A percentile compares a stretch with the other conserved stretches of the same genome.
These are phyloP conservation scores for Cyprinodon tularosa DNA, from an alignment of 2,113 vertebrate species.

Conservation along the genomic window DNA sequence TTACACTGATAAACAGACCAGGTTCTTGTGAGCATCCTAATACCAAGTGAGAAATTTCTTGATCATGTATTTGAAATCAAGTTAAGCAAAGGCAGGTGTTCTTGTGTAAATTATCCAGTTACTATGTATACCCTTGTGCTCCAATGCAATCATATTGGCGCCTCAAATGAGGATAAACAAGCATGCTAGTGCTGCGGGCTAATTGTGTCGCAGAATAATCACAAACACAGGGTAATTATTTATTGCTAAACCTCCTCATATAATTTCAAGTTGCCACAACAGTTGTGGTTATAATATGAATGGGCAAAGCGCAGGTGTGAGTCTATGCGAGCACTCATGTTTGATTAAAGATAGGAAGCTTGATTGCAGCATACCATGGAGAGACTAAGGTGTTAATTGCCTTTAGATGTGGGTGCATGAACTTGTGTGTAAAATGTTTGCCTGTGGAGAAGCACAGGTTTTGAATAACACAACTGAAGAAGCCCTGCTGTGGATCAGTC, in stretches of 20 bases:
- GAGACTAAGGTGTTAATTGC: constrained; percentile 67
- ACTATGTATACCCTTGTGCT: constrained; percentile 15
- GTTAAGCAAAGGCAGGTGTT: constrained; percentile 25
- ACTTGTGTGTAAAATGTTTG: constrained; percentile 45
- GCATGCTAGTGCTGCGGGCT: constrained; percentile 30
- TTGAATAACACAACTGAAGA: constrained; percentile 62
- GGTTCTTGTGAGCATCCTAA: background rate
- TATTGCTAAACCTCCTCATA: constrained; percentile 45
- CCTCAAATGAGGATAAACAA: constrained; percentile 41
- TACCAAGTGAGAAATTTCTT: background rate
- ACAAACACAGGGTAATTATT: constrained; percentile 44
- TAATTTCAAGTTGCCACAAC: constrained; percentile 26
- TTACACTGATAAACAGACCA: background rate
- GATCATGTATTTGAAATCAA: background rate
- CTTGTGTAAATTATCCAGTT: constrained; percentile 2
- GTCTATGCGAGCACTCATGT: constrained; percentile 48
- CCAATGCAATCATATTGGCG: constrained; percentile 11
- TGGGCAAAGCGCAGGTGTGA: constrained; percentile 54
- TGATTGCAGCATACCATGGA: constrained; percentile 58
- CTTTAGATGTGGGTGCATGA: constrained; percentile 17
- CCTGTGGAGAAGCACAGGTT: constrained; percentile 42
- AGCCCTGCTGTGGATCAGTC: constrained; percentile 51
- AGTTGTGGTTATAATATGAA: constrained; percentile 24
- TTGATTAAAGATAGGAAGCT: constrained; percentile 66
- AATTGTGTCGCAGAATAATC: constrained; percentile 28